phyloP scores from a whole-genome alignment of 1,140 invertebrate species.

The Drosophila ironensis region DNA sequence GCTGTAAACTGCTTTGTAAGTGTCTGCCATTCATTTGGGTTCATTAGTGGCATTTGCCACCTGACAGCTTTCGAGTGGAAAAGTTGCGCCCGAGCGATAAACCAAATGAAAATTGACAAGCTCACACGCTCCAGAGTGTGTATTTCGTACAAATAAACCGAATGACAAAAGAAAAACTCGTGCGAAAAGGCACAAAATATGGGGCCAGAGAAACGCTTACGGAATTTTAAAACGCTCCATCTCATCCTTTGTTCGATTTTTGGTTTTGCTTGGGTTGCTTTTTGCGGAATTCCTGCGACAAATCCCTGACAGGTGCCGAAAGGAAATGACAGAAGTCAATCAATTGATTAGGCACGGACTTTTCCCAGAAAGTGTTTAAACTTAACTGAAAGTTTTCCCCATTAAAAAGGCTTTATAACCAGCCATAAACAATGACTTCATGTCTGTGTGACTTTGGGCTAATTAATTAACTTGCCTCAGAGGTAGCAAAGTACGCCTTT shows the following conservation, averaged over 20 bases:
- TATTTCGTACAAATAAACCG: constrained; percentile 45
- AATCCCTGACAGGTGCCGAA: constrained; percentile 20
- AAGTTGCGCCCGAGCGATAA: constrained; percentile 21
- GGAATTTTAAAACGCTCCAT: constrained; percentile 56
- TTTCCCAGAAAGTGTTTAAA: neutral
- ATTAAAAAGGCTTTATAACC: too few relatives aligned
- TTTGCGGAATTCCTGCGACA: neutral
- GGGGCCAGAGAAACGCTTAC: constrained; percentile 45
- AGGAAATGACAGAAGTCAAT: constrained; percentile 28
- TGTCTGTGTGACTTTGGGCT: neutral
- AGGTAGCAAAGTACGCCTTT: constrained; percentile 4
- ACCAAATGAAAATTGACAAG: constrained; percentile 64
- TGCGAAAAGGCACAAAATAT: constrained; percentile 2
- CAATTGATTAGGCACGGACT: constrained; percentile 30
- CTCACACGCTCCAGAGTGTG: constrained; percentile 12
- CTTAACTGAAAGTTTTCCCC: neutral
- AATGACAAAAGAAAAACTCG: constrained; percentile 47
- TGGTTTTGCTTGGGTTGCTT: too few relatives aligned
- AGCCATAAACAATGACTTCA: neutral
- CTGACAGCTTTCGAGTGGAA: constrained; percentile 29
- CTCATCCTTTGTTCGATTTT: constrained; percentile 26
- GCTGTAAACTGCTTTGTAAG: constrained; percentile 40
- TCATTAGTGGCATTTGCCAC: constrained; percentile 43
- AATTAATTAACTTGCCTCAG: constrained; percentile 26
- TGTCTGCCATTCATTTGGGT: constrained; percentile 35